A percentile compares a stretch with the other conserved stretches of the same genome.
phyloP scores from a whole-genome alignment of 2,888 invertebrate species.

The Masnerella sp. region DNA sequence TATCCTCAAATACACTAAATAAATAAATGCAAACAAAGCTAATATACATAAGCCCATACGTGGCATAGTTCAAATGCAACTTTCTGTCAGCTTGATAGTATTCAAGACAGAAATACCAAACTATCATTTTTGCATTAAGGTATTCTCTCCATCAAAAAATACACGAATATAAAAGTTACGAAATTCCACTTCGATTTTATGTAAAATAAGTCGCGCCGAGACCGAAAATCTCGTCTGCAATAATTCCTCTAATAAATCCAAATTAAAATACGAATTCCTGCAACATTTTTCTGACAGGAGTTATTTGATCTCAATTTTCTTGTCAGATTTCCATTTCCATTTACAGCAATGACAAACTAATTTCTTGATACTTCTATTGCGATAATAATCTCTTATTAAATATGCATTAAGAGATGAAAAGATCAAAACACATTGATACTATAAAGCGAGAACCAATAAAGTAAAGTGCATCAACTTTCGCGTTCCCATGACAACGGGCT shows the following conservation, averaged over 20 bases:
- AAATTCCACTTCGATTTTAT: no score
- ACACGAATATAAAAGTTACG: no score
- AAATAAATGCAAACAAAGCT: not conserved
- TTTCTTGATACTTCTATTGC: no score
- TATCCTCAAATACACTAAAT: not conserved
- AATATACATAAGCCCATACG: slow-evolving; percentile 3
- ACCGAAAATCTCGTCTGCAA: no score
- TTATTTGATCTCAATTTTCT: no score
- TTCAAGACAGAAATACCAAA: not conserved
- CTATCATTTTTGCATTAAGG: slow-evolving; percentile 2
- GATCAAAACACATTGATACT: not conserved
- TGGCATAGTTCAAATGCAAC: slow-evolving; percentile 1
- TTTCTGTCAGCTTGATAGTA: not conserved
- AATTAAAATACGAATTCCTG: no score
- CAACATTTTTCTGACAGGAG: no score
- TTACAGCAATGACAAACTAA: no score
- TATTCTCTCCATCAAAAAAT: no score
- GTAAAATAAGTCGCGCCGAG: no score
- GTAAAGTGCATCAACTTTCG: slow-evolving; percentile 29
- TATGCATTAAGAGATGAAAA: slow-evolving; percentile 1
- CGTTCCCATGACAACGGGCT: slow-evolving; percentile 11
- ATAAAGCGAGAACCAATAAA: slow-evolving; percentile 12
- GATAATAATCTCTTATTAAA: not conserved
- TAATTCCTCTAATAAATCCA: no score
- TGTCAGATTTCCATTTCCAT: no score